phyloP scores from a whole-genome alignment of 2,113 vertebrate genomes.

The human region DNA sequence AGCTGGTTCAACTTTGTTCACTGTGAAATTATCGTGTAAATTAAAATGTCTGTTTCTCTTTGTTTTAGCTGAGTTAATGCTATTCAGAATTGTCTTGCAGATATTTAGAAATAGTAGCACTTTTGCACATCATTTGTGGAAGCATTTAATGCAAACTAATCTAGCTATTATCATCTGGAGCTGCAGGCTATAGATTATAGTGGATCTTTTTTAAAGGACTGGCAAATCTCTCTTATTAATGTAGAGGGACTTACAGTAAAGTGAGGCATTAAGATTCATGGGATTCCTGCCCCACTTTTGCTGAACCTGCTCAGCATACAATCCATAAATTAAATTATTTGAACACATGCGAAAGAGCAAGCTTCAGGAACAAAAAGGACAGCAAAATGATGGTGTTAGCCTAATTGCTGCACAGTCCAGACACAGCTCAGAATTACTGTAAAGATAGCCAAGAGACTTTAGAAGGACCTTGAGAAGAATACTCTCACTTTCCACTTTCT shows the following conservation, averaged over 20 bases:
- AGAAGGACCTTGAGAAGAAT: not conserved
- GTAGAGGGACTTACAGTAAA: not conserved
- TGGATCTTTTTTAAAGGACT: not conserved
- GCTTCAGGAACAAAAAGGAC: not conserved
- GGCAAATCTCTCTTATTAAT: not conserved
- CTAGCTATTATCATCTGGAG: conserved; percentile 40
- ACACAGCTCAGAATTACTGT: not conserved
- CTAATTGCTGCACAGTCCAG: not conserved
- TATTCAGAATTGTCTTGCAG: conserved; percentile 46
- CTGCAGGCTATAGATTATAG: conserved; percentile 20
- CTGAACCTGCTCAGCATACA: not conserved
- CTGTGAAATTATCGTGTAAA: conserved; percentile 63
- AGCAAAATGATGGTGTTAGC: not conserved
- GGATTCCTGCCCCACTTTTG: not conserved
- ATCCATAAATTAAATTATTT: conserved; percentile 43
- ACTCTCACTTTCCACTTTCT: not conserved
- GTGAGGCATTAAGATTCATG: conserved; percentile 7
- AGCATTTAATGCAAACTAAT: conserved; percentile 25
- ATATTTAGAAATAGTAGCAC: conserved; percentile 45
- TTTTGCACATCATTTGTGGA: conserved; percentile 43
- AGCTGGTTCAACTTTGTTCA: conserved; percentile 59
- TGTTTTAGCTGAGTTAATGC: conserved; percentile 58
- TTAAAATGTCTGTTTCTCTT: conserved; percentile 53
- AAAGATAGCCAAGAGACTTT: not conserved
- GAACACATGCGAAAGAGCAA: not conserved